phyloP scores from a whole-genome alignment of 2,888 invertebrate genomes.

The Noctua fimbriata region DNA sequence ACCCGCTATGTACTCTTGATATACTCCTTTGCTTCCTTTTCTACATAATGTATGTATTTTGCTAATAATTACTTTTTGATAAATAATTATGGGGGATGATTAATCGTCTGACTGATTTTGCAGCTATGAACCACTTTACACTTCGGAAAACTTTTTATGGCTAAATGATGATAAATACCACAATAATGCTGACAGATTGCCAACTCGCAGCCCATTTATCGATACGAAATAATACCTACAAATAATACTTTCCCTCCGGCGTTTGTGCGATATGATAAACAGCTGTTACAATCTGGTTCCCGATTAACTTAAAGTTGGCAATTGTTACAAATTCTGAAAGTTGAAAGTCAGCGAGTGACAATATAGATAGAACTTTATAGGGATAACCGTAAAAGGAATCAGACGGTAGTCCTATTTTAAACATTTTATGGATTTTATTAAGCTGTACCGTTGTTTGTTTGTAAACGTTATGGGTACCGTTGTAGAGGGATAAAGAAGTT shows the following conservation, averaged over 20 bases:
- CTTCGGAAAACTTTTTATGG: neutral
- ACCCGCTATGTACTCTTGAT: neutral
- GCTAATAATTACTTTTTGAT: neutral
- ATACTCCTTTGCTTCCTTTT: neutral
- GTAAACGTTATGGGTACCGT: conserved; percentile 23
- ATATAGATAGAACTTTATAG: conserved; percentile 36
- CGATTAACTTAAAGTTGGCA: conserved; percentile 52
- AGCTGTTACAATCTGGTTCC: conserved; percentile 40
- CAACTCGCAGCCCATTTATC: conserved; percentile 25
- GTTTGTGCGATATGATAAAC: conserved; percentile 53
- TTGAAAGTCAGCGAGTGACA: conserved; percentile 39
- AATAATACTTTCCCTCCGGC: conserved; percentile 54
- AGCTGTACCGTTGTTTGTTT: conserved; percentile 5
- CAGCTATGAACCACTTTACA: neutral
- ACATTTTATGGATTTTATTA: conserved; percentile 38
- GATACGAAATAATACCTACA: conserved; percentile 37
- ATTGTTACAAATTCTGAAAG: conserved; percentile 54
- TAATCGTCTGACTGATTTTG: conserved; percentile 9
- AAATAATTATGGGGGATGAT: neutral
- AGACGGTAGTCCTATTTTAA: conserved; percentile 14
- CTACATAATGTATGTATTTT: neutral
- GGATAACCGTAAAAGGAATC: conserved; percentile 17
- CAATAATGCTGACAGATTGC: conserved; percentile 48
- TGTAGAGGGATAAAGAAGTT: conserved; percentile 12
- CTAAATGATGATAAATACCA: conserved; percentile 36